Evolutionary conservation across 2,113 vertebrate genomes (phyloP), one percentile per base, ranked within the genome.

Genomic region (Anser brachyrhynchus): DNA sequence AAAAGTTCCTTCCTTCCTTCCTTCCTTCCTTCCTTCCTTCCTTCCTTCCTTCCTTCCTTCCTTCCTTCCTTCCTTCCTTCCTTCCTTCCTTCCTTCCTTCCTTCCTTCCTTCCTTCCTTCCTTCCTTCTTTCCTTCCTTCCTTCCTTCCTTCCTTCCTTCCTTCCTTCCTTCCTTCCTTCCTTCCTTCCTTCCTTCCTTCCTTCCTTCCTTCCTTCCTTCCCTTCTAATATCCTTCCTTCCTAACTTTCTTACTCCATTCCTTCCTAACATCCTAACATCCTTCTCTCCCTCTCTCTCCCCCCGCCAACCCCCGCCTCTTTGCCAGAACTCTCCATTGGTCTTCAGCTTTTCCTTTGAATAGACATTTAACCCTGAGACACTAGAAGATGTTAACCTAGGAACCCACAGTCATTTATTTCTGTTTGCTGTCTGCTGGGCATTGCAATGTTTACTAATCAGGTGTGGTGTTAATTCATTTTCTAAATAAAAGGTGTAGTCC

Each of bases 401-500:
- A 89, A 71, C 23, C 13, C 33, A 65, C 9, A 66, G 15, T 26
- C 51, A 79, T 87, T 95, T 83, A 57, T 62, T 95, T 95, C 33
- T 93, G 33, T 84, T 92, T 52, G 3, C 43, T 69, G 29, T 84
- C 66, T 87, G 25, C 33, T 73, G 44, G 39, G 79, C 66, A 58
- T 43, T 39, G n/a, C 51, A 55, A 35, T 59, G 22, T 54, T 71
- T 80, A 59, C 28, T 58, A 78, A 91, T 71, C 70, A 89, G 44
- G 20, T 90, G 33, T 5, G 2, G 6, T 37, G n/a, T 90, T 92
- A 87, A 91, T 77, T 43, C 3, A 23, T 86, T 95, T 91, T 77
- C 72, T 94, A 78, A 94, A 85, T 62, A 92, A 87, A n/a, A 54
- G 25, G 16, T 71, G 44, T 77, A 88, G 90, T 88, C 44, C 86